Base-by-base conservation (phyloP, 2,797 vertebrate genomes). In the Acanthurus leucopareius region DNA sequence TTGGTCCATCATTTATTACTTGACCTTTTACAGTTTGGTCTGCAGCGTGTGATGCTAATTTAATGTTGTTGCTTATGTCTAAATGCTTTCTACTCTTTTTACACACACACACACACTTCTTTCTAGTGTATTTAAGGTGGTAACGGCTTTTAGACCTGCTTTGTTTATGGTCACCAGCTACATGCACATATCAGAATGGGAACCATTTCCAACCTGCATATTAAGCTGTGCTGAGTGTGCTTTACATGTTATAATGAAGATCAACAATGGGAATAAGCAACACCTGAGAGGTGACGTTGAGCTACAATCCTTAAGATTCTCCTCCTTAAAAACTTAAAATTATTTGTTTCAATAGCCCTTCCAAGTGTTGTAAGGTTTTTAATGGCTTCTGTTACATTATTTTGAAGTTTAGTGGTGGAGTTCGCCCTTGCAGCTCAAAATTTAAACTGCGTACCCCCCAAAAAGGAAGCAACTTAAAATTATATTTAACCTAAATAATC, bases 231-330 rank as follows among this genome's bases (percentile, higher is more conserved):
- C 71, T 75, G 10, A 62, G 45, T 75, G 63, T 63, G 65, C 61
- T 73, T 73, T 54, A 54, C 22, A 25, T 73, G 65, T 79, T 65
- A 63, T n/a, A 69, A 44, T 53, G 56, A 47, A 58, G 25, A 58
- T 45, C 53, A 19, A 56, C n/a, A 45, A 35, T 57, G 28, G 40
- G 40, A 62, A 48, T 44, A 58, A 45, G 47, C 28, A 66, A 59
- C 69, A 49, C 58, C 28, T 60, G 58, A 44, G 45, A 69, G 58
- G 47, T 66, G 3, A 49, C 1, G 5, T 45, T 9, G 64, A 77
- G 58, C 76, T 88, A 78, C 51, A 77, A 79, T 71, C 88, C 85
- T 82, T 84, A 73, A 73, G 13, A 64, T 54, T 59, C 56, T 44
- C 5, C 40, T 45, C 0, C 22, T 42, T 40, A 38, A 15, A 57